Base-by-base conservation (phyloP, 92 coral and sea anemone genomes). In the Ricordea florida region DNA sequence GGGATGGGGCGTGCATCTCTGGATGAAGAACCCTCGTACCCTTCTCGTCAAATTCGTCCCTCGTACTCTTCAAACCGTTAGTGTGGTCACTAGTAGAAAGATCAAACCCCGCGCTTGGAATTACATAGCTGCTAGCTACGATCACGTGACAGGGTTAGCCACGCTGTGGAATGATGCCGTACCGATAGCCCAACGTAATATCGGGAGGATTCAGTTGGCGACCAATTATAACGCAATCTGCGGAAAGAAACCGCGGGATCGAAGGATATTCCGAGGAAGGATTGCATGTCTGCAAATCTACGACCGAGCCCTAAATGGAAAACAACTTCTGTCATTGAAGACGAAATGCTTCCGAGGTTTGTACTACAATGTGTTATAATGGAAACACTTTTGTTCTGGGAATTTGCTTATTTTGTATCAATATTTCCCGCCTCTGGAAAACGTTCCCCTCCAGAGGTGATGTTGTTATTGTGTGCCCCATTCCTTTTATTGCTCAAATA, bases 1-100 rank as follows among this genome's bases (percentile, higher is more conserved):
- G n/a, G 78, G 74, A 28, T 83, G 97, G 93, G 97, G 97, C 2
- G 93, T 91, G 5, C 97, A 87, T 49, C 52, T 91, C 25, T 91
- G 97, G 97, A 82, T 91, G 90, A 81, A 73, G 14, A 37, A 79
- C 20, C 53, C 82, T 1, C 26, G 50, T 47, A 80, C 81, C 0
- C 57, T 87, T 32, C 62, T 91, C 24, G 97, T 77, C 15, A 86
- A 81, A 67, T 81, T 87, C 44, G 84, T 74, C 13, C 92, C 87
- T 15, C 80, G 92, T 33, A 60, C 73, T 42, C 48, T 57, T 45
- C 83, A 78, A 22, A 34, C 74, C 16, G 76, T 87, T 26, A 48
- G 70, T 18, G 74, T 75, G 25, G 77, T 85, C 21, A 82, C 90
- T 4, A 70, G 87, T 62, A 74, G 89, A 23, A 66, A 70, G 21